Percentiles rank a stretch among this genome's conserved stretches.
Conservation (phyloP, 2,797 vertebrate species). For the Poecile montanus region DNA sequence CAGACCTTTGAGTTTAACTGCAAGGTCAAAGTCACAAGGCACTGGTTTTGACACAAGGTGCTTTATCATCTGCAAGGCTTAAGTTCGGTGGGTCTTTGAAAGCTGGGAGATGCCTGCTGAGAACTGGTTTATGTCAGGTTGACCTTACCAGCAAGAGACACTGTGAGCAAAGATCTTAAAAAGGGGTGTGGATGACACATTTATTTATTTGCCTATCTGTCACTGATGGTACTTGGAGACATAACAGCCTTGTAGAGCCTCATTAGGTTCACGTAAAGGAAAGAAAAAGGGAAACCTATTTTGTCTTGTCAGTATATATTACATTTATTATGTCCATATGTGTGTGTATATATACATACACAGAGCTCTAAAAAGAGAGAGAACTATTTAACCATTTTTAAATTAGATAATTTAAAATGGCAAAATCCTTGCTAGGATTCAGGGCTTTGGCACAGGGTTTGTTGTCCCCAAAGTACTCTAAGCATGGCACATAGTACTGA, state of each 20-base stretch:
- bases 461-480: neutral
- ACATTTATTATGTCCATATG: neutral
- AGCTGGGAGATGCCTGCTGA: constrained; percentile 30
- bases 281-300: neutral
- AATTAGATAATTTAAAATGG: neutral
- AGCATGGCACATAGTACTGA: neutral
- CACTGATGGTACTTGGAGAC: neutral
- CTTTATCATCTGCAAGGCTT: constrained; percentile 42
- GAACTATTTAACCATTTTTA: neutral
- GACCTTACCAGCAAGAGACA: constrained; percentile 28
- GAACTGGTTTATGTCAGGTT: constrained; percentile 45
- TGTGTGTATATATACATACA: neutral
- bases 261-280: neutral
- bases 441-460: neutral
- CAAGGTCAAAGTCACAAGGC: neutral
- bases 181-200: constrained; percentile 1
- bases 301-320: neutral
- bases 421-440: neutral
- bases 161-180: constrained; percentile 34
- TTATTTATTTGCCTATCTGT: constrained; percentile 6
- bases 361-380: neutral
- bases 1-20: neutral
- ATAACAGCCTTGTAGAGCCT: neutral
- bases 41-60: neutral
- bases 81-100: constrained; percentile 32